Evolutionary conservation across 2,113 vertebrate species (phyloP).

Genomic region (Nycticorax nycticorax): DNA sequence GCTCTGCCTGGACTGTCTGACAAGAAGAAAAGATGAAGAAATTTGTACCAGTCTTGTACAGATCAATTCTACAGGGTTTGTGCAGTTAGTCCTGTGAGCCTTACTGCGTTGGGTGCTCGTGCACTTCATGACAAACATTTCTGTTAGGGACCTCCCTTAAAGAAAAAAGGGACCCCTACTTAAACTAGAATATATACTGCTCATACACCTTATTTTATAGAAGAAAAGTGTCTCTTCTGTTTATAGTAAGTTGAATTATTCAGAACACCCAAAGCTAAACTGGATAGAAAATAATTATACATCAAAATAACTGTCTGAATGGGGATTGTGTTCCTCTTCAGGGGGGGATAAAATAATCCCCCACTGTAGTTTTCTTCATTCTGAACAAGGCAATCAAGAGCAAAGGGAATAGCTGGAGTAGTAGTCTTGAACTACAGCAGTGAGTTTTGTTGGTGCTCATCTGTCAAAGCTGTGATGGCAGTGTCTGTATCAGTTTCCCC

Average conservation of each 20-base stretch:
- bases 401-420: background rate
- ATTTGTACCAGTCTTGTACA: background rate
- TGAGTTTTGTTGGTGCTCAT: background rate
- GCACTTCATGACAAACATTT: background rate
- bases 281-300: background rate
- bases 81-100: background rate
- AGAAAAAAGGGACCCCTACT: background rate
- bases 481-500: background rate
- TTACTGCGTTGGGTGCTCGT: background rate
- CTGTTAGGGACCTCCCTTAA: background rate
- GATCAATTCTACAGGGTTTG: background rate
- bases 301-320: background rate
- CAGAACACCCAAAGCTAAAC: background rate
- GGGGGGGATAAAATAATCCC: background rate
- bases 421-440: background rate
- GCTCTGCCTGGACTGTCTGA: background rate
- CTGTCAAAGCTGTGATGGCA: background rate
- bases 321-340: background rate
- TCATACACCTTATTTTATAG: background rate
- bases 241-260: background rate
- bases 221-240: background rate
- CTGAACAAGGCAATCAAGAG: background rate
- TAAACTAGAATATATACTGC: background rate
- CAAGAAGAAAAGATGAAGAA: background rate
- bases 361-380: background rate